Conservation (phyloP, 2,797 vertebrate genomes). For the Sebastiscus albofasciatus region DNA sequence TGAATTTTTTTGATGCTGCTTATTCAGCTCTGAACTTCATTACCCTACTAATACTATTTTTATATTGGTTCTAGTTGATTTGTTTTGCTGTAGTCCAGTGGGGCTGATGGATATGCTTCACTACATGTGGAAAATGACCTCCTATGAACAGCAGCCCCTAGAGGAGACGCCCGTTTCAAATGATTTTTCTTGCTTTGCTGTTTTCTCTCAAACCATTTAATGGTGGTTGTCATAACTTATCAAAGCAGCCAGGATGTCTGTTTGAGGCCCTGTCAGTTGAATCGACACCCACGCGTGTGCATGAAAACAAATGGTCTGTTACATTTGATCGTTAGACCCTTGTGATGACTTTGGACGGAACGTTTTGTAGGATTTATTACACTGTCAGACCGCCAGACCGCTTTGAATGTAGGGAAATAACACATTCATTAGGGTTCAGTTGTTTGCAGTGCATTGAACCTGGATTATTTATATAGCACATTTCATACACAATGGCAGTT, state of each 20-base stretch:
- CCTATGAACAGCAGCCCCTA: background rate
- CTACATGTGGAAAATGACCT: conserved; percentile 22
- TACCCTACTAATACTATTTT: background rate
- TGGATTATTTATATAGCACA: background rate
- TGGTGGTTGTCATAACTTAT: background rate
- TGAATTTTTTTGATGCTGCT: background rate
- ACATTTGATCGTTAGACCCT: background rate
- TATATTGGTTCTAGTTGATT: background rate
- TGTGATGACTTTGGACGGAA: background rate
- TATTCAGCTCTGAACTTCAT: conserved; percentile 1
- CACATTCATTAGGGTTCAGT: background rate
- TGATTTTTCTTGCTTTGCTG: background rate
- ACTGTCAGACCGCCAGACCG: background rate
- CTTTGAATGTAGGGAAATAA: background rate
- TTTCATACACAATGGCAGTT: background rate
- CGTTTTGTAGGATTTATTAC: background rate
- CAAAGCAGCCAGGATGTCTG: background rate
- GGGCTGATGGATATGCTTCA: conserved; percentile 11
- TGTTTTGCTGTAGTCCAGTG: background rate
- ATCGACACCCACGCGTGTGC: background rate
- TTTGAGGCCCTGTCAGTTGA: background rate
- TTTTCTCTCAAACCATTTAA: background rate
- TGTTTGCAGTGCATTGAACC: background rate
- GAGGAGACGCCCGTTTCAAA: background rate
- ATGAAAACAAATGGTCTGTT: background rate